Percentiles rank a stretch among this genome's conserved stretches.
Evolutionary conservation across 2,113 vertebrate genomes (phyloP).

Genomic region (Nibea albiflora): DNA sequence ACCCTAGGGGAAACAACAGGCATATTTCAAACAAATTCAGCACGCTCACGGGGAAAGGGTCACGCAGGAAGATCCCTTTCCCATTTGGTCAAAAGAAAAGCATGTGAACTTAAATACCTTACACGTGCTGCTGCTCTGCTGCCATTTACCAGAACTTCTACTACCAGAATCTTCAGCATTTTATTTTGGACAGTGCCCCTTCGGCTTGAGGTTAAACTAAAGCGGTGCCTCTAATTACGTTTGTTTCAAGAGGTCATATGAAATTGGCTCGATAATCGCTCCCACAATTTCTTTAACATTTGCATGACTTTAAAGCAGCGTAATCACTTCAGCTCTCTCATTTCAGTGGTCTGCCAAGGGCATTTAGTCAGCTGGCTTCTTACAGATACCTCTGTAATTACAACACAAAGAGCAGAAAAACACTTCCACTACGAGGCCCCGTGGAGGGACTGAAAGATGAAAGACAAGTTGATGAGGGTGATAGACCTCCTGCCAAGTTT

Average conservation of each 20-base stretch:
- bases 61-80: conserved; percentile 25
- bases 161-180: background rate
- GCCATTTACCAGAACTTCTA: conserved; percentile 1
- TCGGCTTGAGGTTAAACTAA: conserved; percentile 16
- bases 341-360: conserved; percentile 46
- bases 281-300: conserved; percentile 55
- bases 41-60: conserved; percentile 39
- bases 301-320: conserved; percentile 69
- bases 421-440: conserved; percentile 46
- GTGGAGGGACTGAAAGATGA: conserved; percentile 56
- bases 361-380: conserved; percentile 64
- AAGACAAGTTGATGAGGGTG: conserved; percentile 34
- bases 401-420: conserved; percentile 66
- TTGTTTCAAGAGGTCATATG: conserved; percentile 50
- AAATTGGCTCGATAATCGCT: conserved; percentile 53
- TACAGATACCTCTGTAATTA: conserved; percentile 74
- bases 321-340: conserved; percentile 54
- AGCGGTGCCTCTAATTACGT: conserved; percentile 15
- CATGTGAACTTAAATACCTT: conserved; percentile 14
- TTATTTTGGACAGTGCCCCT: conserved; percentile 20
- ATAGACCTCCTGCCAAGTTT: conserved; percentile 56
- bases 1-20: conserved; percentile 73
- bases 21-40: conserved; percentile 70
- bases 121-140: background rate
- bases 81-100: conserved; percentile 9